These are phyloP conservation scores for Drosophila saltans DNA, from an alignment of 1,140 invertebrate species.

Conservation along the genomic window DNA sequence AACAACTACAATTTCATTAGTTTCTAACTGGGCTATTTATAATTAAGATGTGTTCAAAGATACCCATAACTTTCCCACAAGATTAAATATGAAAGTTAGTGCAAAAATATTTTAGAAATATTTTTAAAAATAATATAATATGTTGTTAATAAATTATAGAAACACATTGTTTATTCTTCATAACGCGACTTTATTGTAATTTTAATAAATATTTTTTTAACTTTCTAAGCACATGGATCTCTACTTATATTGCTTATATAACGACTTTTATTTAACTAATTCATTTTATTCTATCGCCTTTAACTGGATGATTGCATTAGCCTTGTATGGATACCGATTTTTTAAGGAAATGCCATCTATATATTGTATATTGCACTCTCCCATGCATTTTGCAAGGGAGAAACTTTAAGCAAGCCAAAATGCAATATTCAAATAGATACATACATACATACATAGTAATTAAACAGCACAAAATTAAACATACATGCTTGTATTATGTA, in stretches of 20 bases:
- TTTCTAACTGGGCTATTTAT: no score
- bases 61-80: no score
- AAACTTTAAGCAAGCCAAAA: slow-evolving; percentile 37
- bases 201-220: slow-evolving; percentile 74
- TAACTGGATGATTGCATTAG: slow-evolving; percentile 55
- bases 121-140: no score
- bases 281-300: slow-evolving; percentile 64
- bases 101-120: no score
- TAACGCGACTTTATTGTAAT: slow-evolving; percentile 77
- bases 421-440: slow-evolving; percentile 22
- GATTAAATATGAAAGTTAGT: no score
- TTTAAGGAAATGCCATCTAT: slow-evolving; percentile 51
- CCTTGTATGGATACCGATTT: slow-evolving; percentile 41
- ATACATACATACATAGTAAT: neutral
- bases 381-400: slow-evolving; percentile 16
- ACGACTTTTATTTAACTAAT: slow-evolving; percentile 73
- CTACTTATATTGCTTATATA: slow-evolving; percentile 81
- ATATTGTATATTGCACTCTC: slow-evolving; percentile 45
- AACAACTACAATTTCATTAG: no score
- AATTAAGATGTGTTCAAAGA: no score
- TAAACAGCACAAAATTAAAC: slow-evolving; percentile 24
- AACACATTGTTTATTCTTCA: slow-evolving; percentile 51
- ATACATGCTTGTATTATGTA: slow-evolving; percentile 26
- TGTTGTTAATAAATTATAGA: neutral
- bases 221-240: slow-evolving; percentile 79